Conservation (phyloP, 2,113 vertebrate species). For the Scomber scombrus region DNA sequence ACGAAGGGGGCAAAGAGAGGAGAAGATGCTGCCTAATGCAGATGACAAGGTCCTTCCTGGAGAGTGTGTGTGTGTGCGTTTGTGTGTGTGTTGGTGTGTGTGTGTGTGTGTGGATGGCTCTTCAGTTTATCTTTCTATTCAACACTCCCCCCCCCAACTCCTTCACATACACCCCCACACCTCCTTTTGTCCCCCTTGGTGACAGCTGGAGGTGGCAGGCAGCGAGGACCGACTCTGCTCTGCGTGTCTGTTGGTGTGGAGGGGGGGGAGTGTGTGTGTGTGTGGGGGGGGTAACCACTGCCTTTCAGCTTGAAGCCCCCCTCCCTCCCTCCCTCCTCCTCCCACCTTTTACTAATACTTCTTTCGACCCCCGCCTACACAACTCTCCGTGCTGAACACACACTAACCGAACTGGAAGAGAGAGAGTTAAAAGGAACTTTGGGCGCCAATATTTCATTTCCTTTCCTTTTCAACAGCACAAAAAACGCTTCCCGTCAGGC, state of each 20-base stretch:
- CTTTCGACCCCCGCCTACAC: constrained; percentile 43
- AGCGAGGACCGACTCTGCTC: constrained; percentile 45
- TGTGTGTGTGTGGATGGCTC: constrained; percentile 40
- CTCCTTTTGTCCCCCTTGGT: constrained; percentile 80
- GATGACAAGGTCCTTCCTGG: constrained; percentile 79
- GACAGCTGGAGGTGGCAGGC: constrained; percentile 86
- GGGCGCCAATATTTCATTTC: constrained; percentile 52
- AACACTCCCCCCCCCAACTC: constrained; percentile 64
- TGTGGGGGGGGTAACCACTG: neutral
- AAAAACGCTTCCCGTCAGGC: neutral
- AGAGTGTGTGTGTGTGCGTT: constrained; percentile 21
- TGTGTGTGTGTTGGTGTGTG: constrained; percentile 11
- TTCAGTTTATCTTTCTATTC: constrained; percentile 83
- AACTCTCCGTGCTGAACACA: constrained; percentile 22
- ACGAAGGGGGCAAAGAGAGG: constrained; percentile 12
- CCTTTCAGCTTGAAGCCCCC: constrained; percentile 38
- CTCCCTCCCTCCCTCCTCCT: neutral
- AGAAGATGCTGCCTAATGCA: constrained; percentile 81
- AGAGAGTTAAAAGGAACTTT: constrained; percentile 17
- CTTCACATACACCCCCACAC: constrained; percentile 73
- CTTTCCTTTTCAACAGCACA: constrained; percentile 16
- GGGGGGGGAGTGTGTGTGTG: constrained; percentile 6
- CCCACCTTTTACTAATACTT: constrained; percentile 9
- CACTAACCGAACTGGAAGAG: constrained; percentile 27
- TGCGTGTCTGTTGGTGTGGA: constrained; percentile 16